A percentile compares a stretch with the other conserved stretches of the same genome.
phyloP scores from a whole-genome alignment of 2,113 vertebrate species.

The Sylvia atricapilla region DNA sequence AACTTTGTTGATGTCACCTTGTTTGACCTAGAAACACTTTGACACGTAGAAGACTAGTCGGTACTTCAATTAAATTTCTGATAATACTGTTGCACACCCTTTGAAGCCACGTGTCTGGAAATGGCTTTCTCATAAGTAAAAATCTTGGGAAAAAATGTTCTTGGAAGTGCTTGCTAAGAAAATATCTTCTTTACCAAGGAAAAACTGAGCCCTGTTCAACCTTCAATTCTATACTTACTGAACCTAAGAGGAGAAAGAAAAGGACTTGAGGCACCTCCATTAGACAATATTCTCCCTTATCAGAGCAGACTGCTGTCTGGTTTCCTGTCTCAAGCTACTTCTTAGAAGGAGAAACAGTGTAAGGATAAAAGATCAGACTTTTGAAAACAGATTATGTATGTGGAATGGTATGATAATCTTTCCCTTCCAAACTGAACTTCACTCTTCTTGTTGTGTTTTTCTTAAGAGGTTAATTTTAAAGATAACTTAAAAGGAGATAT shows the following conservation, averaged over 20 bases:
- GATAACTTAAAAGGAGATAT: background rate
- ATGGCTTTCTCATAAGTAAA: background rate
- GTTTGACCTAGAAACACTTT: background rate
- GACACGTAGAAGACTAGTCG: background rate
- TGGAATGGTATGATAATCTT: conserved; percentile 39
- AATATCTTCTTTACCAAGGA: background rate
- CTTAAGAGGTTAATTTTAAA: background rate
- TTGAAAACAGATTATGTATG: conserved; percentile 57
- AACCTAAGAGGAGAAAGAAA: conserved; percentile 31
- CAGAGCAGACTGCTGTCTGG: conserved; percentile 70
- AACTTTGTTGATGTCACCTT: background rate
- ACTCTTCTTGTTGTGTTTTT: background rate
- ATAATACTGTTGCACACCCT: background rate
- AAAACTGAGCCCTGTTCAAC: background rate
- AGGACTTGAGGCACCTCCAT: conserved; percentile 52
- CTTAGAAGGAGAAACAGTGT: conserved; percentile 72
- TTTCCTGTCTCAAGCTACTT: conserved; percentile 84
- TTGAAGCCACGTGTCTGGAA: background rate
- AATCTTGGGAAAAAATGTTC: background rate
- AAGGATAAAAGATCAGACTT: conserved; percentile 63
- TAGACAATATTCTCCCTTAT: conserved; percentile 76
- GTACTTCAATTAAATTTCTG: background rate
- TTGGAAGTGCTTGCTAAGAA: background rate
- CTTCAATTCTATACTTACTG: background rate
- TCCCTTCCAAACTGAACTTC: background rate